Percentiles rank a stretch among this genome's conserved stretches.
These are phyloP conservation scores for Rhingia rostrata DNA, from an alignment of 2,888 invertebrate genomes.

Conservation along the genomic window DNA sequence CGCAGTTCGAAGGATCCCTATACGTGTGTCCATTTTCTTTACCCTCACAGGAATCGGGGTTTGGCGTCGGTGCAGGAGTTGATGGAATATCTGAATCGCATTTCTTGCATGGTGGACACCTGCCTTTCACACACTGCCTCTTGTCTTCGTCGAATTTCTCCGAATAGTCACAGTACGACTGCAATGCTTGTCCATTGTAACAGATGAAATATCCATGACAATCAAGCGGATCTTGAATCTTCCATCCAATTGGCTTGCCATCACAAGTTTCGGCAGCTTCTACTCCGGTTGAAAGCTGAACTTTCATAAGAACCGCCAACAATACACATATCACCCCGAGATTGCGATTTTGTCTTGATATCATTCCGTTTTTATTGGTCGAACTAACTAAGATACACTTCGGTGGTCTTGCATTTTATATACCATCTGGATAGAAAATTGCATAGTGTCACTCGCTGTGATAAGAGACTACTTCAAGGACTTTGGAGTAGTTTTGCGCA, in stretches of 20 bases:
- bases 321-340: not conserved
- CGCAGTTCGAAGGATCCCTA: slow-evolving; percentile 2
- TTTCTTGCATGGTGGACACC: slow-evolving; percentile 71
- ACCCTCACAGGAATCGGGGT: not conserved
- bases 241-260: slow-evolving; percentile 46
- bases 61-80: not conserved
- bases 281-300: not conserved
- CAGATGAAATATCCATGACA: slow-evolving; percentile 74
- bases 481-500: slow-evolving; percentile 36
- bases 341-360: not conserved
- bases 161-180: slow-evolving; percentile 54
- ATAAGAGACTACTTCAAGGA: slow-evolving; percentile 39
- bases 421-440: not conserved
- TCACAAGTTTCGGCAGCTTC: slow-evolving; percentile 28
- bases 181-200: slow-evolving; percentile 17
- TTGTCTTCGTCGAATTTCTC: slow-evolving; percentile 47
- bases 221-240: slow-evolving; percentile 69
- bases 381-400: slow-evolving; percentile 1
- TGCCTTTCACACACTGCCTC: slow-evolving; percentile 65
- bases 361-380: slow-evolving; percentile 2
- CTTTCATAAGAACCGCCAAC: not conserved
- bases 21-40: not conserved
- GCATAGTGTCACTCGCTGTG: not conserved
- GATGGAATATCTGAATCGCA: slow-evolving; percentile 10
- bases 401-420: not conserved